Percentiles rank a stretch among this genome's conserved stretches.
Conservation (phyloP, 1,140 invertebrate species). For the Caenorhabditis briggsae region DNA sequence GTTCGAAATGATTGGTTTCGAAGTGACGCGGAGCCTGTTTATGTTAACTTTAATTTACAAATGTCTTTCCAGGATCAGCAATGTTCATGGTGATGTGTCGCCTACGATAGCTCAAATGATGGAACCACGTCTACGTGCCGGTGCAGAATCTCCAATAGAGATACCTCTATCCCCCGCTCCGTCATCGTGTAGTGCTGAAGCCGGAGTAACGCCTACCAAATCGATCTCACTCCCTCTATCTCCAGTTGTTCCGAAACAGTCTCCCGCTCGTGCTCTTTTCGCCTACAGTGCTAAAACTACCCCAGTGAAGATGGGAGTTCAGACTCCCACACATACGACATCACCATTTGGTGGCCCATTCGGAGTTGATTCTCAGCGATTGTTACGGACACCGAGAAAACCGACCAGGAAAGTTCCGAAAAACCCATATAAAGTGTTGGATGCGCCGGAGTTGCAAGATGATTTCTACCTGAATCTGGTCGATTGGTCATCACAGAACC, state of each 20-base stretch:
- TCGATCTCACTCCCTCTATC: constrained; percentile 5
- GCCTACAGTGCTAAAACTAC: constrained; percentile 51
- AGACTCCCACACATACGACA: background rate
- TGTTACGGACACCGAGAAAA: constrained; percentile 76
- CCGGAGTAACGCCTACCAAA: constrained; percentile 30
- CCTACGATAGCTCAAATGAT: constrained; percentile 68
- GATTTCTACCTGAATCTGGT: constrained; percentile 99
- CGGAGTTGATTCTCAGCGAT: constrained; percentile 74
- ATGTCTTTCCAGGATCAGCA: constrained; percentile 61
- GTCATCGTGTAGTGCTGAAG: background rate
- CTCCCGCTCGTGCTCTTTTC: constrained; percentile 58
- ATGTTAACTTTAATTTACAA: no score
- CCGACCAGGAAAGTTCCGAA: constrained; percentile 77
- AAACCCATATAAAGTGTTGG: constrained; percentile 81
- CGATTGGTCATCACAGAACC: constrained; percentile 99
- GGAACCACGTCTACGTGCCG: constrained; percentile 15
- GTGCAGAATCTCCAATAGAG: background rate
- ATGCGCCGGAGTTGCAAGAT: constrained; percentile 98
- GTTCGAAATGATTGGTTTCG: no score
- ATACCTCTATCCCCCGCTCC: constrained; percentile 9
- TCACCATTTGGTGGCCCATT: constrained; percentile 74
- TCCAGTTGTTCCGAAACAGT: background rate
- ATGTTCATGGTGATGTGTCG: constrained; percentile 62
- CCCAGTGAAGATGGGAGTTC: constrained; percentile 60
- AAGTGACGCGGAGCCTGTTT: no score